phyloP scores from a whole-genome alignment of 2,797 vertebrate species.

The Sphenodon punctatus region DNA sequence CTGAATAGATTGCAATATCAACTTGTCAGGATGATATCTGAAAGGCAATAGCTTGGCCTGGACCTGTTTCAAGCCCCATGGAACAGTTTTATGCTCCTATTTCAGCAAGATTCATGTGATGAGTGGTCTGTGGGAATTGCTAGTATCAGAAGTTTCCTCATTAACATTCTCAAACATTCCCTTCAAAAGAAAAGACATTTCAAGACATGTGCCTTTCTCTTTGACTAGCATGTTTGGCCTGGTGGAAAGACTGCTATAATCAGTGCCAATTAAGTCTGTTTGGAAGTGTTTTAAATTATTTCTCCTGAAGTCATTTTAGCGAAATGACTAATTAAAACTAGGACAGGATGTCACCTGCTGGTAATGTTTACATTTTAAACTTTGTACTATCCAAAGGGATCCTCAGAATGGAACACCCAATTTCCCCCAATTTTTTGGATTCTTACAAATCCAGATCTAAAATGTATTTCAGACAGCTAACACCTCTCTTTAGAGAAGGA shows the following conservation, averaged over 20 bases:
- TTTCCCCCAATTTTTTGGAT: too few relatives aligned
- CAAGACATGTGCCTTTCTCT: conserved; percentile 20
- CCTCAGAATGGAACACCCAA: too few relatives aligned
- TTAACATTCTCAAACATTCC: not conserved
- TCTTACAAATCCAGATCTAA: too few relatives aligned
- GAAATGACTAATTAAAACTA: conserved; percentile 9
- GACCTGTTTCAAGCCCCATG: conserved; percentile 3
- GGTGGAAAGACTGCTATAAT: not conserved
- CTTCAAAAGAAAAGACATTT: not conserved
- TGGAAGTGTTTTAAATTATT: not conserved
- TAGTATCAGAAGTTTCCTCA: conserved; percentile 23
- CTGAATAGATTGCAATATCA: not conserved
- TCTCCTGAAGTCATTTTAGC: not conserved
- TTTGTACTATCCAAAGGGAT: not conserved
- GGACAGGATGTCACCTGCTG: not conserved
- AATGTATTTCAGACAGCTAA: too few relatives aligned
- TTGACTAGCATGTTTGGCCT: conserved; percentile 16
- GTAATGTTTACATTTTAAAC: not conserved
- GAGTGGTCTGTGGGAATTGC: conserved; percentile 2
- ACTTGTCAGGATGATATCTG: not conserved
- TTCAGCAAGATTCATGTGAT: conserved; percentile 21
- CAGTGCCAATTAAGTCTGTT: not conserved
- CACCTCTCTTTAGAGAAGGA: too few relatives aligned
- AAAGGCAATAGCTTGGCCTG: conserved; percentile 17
- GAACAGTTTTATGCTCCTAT: conserved; percentile 18